phyloP scores from a whole-genome alignment of 2,888 invertebrate species.

The Cheilosia soror region DNA sequence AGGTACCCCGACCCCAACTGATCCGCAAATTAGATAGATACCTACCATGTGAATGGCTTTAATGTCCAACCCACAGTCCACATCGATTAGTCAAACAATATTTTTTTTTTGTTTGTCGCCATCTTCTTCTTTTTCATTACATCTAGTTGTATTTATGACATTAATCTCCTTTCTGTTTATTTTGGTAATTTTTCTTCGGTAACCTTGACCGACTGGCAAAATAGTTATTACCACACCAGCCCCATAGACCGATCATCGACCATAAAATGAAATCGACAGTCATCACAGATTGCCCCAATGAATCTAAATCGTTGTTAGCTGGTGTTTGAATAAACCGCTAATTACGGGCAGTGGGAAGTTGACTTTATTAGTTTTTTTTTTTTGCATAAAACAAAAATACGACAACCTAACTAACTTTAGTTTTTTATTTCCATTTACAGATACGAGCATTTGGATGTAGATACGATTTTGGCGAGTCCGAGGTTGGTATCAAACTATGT shows the following conservation, averaged over 20 bases:
- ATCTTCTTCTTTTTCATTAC: neutral
- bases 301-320: slow-evolving; percentile 3
- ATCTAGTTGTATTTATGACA: neutral
- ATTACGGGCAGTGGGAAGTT: slow-evolving; percentile 35
- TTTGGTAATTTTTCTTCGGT: slow-evolving; percentile 39
- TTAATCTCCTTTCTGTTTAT: neutral
- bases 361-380: slow-evolving; percentile 32
- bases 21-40: slow-evolving; percentile 7
- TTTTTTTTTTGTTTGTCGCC: neutral
- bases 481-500: slow-evolving; percentile 89
- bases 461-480: slow-evolving; percentile 88
- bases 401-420: slow-evolving; percentile 13
- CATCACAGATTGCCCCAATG: slow-evolving; percentile 38
- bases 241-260: slow-evolving; percentile 45
- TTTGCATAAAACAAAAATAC: neutral
- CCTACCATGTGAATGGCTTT: slow-evolving; percentile 21
- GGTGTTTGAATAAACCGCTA: slow-evolving; percentile 28
- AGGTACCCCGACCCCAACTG: too few relatives aligned
- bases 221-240: slow-evolving; percentile 49
- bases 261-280: slow-evolving; percentile 46
- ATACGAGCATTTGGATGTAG: slow-evolving; percentile 89
- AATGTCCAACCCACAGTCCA: slow-evolving; percentile 24
- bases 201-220: slow-evolving; percentile 72
- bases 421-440: slow-evolving; percentile 79
- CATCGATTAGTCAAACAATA: slow-evolving; percentile 1